Evolutionary conservation across 2,888 invertebrate species (phyloP).

Genomic region (Spisula solida): DNA sequence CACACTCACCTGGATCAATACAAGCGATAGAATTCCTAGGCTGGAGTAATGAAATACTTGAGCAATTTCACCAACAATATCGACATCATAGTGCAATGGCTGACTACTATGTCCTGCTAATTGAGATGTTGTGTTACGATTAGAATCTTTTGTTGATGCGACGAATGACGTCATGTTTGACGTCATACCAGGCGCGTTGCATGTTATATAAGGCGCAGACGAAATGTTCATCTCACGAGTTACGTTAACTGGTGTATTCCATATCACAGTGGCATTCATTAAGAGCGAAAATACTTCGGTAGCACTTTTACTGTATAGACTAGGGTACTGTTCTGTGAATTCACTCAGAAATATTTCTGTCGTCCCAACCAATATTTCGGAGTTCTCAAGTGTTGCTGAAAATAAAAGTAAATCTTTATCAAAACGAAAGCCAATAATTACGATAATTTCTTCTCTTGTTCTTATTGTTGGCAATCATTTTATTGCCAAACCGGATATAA

Average conservation of each 20-base stretch:
- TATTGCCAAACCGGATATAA: no score
- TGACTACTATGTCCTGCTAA: neutral
- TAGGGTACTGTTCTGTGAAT: slow-evolving; percentile 65
- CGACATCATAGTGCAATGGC: slow-evolving; percentile 21
- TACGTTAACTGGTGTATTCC: slow-evolving; percentile 43
- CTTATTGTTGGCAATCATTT: no score
- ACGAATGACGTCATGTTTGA: neutral
- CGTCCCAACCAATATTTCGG: slow-evolving; percentile 71
- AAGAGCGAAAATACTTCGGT: slow-evolving; percentile 71
- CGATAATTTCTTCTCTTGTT: no score
- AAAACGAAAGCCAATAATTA: no score
- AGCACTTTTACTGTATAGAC: slow-evolving; percentile 47
- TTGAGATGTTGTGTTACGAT: neutral
- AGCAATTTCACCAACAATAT: slow-evolving; percentile 77
- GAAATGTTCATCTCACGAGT: neutral
- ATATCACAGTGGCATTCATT: slow-evolving; percentile 64
- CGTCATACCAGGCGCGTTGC: neutral
- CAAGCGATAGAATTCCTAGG: slow-evolving; percentile 79
- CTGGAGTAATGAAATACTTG: slow-evolving; percentile 83
- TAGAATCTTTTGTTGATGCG: neutral
- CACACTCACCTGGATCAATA: slow-evolving; percentile 80
- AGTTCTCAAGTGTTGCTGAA: slow-evolving; percentile 78
- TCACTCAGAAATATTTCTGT: slow-evolving; percentile 69
- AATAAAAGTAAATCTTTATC: neutral
- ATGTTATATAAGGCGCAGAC: neutral